Base-by-base conservation (phyloP, 1,140 invertebrate species). In the Zaprionus ornatus region DNA sequence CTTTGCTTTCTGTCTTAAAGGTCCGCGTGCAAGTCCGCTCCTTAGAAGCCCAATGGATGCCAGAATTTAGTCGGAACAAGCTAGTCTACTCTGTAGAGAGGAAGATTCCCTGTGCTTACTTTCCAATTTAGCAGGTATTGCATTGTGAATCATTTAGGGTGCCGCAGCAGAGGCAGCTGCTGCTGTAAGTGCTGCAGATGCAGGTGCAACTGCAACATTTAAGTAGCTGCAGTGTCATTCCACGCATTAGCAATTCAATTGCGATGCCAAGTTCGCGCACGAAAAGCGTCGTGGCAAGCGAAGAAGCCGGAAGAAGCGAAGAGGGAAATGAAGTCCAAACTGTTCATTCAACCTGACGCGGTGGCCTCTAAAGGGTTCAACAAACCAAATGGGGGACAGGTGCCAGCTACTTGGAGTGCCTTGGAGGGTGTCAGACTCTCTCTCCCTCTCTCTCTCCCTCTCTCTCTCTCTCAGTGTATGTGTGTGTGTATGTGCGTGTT, bases 181-280 rank as follows among this genome's bases (percentile, higher is more conserved):
- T 50, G n/a, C 9, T 9, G 52, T 13, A 32, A 13, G 25, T 37
- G 45, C 45, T n/a, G 15, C 37, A 40, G 15, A n/a, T 17, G 52
- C 25, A 35, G 17, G 19, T 52, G 45, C 48, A 82, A 59, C 42
- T 78, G 52, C 48, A 63, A 50, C 78, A 72, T 83, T 79, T 71
- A 72, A 61, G 76, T 68, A 83, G 54, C 71, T 70, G 70, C 56
- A 78, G 56, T 62, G 45, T n/a, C 57, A 40, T 32, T 19, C 21
- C 4, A 23, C 60, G 73, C 82, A 75, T 75, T 75, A 67, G 59
- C 63, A 76, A 83, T 83, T 82, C 80, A 79, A 82, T 82, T 79
- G 59, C 50, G 70, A 82, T 70, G 61, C 37, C 74, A 74, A 50
- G 55, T 12, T 17, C 5, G 40, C 15, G 40, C 40, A 21, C 13